Evolutionary conservation across 1,140 invertebrate species (phyloP).

Genomic region (Penaeus japonicus): DNA sequence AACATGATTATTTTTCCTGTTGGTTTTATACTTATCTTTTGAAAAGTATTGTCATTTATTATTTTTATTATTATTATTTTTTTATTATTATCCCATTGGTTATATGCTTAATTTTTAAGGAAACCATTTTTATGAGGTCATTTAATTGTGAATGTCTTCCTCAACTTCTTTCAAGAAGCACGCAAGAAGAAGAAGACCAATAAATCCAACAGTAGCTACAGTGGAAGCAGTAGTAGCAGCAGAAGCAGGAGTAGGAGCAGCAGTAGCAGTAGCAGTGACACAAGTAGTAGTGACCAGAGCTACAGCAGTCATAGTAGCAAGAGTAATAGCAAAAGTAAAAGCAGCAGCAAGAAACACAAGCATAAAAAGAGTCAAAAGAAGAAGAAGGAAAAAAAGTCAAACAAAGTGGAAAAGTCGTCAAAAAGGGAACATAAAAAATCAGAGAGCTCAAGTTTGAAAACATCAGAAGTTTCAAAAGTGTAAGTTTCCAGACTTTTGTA

Average conservation of each 20-base stretch:
- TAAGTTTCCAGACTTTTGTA: neutral
- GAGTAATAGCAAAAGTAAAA: neutral
- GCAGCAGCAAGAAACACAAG: neutral
- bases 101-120: too few relatives aligned
- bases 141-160: neutral
- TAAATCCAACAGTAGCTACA: neutral
- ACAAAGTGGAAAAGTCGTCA: neutral
- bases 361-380: conserved; percentile 25
- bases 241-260: conserved; percentile 29
- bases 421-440: neutral
- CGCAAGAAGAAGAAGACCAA: conserved; percentile 3
- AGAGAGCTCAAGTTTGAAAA: neutral
- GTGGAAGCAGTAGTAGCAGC: neutral
- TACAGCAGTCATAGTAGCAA: neutral
- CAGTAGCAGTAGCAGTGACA: neutral
- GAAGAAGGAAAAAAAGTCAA: conserved; percentile 10
- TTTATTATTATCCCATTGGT: too few relatives aligned
- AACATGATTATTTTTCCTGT: too few relatives aligned
- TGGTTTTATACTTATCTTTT: too few relatives aligned
- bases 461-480: neutral
- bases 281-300: conserved; percentile 3
- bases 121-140: too few relatives aligned
- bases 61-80: too few relatives aligned
- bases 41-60: too few relatives aligned
- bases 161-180: conserved; percentile 23